Evolutionary conservation across 2,113 vertebrate genomes (phyloP).

Genomic region (Cochlearius cochlearius): DNA sequence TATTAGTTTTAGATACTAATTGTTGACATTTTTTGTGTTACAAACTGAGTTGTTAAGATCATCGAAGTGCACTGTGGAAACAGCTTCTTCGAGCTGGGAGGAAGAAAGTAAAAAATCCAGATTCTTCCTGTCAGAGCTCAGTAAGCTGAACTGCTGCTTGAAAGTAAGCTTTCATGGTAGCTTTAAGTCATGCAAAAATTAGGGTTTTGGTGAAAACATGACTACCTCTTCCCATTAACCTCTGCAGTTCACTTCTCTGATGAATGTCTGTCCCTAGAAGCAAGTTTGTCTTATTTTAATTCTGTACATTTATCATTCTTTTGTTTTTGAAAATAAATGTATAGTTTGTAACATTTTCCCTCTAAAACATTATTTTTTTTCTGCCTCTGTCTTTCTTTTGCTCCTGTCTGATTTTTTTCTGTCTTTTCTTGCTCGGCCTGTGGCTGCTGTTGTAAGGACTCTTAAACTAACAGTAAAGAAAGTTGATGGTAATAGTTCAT

Average conservation of each 20-base stretch:
- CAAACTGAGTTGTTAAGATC: not conserved
- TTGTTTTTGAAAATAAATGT: constrained; percentile 18
- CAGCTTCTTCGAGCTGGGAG: not conserved
- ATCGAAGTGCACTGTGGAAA: not conserved
- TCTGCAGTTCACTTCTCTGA: not conserved
- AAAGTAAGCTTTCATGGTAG: not conserved
- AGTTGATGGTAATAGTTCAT: constrained; percentile 86
- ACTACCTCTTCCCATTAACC: not conserved
- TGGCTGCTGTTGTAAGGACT: constrained; percentile 78
- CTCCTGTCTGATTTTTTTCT: constrained; percentile 68
- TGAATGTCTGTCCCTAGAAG: not conserved
- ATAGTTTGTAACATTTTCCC: constrained; percentile 3
- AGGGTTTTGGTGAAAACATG: not conserved
- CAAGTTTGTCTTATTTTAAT: not conserved
- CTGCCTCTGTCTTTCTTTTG: constrained; percentile 64
- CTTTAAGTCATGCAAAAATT: not conserved
- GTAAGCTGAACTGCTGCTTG: not conserved
- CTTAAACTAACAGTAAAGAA: constrained; percentile 88
- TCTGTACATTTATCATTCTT: constrained; percentile 13
- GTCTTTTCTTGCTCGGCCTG: constrained; percentile 78
- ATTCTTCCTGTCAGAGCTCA: not conserved
- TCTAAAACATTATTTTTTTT: constrained; percentile 50
- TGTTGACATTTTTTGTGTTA: not conserved
- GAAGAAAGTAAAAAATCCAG: not conserved
- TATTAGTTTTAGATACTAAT: not conserved